Conservation (phyloP, 2,888 invertebrate species). For the Yponomeuta sedellus region DNA sequence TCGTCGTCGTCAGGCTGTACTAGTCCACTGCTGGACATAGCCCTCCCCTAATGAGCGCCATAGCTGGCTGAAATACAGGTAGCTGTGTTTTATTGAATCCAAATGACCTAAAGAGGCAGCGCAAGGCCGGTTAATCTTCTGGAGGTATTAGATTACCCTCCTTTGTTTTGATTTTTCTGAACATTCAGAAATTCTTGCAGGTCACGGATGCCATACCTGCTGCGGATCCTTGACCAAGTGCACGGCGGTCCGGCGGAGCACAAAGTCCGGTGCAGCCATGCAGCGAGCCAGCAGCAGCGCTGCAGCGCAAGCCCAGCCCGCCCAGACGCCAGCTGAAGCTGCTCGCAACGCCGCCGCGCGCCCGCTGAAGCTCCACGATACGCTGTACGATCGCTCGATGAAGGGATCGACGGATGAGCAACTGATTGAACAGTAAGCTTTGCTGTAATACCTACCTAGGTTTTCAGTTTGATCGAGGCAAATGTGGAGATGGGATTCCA, state of each 20-base stretch:
- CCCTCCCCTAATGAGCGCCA: too few relatives aligned
- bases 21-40: too few relatives aligned
- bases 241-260: constrained; percentile 45
- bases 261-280: constrained; percentile 59
- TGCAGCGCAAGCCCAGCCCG: constrained; percentile 55
- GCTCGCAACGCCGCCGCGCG: constrained; percentile 50
- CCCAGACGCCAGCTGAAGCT: constrained; percentile 54
- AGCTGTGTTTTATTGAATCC: too few relatives aligned
- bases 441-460: background rate
- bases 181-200: too few relatives aligned
- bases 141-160: too few relatives aligned
- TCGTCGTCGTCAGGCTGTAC: too few relatives aligned
- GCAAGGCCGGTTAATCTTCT: too few relatives aligned
- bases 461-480: too few relatives aligned
- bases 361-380: constrained; percentile 44
- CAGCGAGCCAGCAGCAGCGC: constrained; percentile 58
- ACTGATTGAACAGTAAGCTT: constrained; percentile 28
- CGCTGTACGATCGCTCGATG: constrained; percentile 40
- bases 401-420: constrained; percentile 54
- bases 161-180: background rate
- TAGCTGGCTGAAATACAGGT: too few relatives aligned
- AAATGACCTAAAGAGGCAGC: too few relatives aligned
- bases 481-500: too few relatives aligned
- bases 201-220: constrained; percentile 30
- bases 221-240: constrained; percentile 50